A percentile compares a stretch with the other conserved stretches of the same genome.
Evolutionary conservation across 1,140 invertebrate genomes (phyloP).

Genomic region (Drosophila littoralis): DNA sequence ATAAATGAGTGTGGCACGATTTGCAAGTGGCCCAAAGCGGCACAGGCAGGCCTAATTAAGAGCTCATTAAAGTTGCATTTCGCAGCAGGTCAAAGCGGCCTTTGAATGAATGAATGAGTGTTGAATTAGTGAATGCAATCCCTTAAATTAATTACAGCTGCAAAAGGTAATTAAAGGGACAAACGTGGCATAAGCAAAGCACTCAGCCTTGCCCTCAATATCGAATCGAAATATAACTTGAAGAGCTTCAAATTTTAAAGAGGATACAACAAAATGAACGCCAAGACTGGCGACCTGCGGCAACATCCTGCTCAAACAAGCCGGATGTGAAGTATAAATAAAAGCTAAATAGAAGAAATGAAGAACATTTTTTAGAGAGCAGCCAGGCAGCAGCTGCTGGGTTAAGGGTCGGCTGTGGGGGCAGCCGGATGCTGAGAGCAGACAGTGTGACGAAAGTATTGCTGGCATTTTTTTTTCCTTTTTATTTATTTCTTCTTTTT

Average conservation of each 20-base stretch:
- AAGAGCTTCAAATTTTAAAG: slow-evolving; percentile 40
- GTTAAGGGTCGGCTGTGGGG: background rate
- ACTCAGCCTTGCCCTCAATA: background rate
- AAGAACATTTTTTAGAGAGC: slow-evolving; percentile 50
- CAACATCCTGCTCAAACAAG: slow-evolving; percentile 65
- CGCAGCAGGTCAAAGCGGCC: background rate
- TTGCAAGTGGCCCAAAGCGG: slow-evolving; percentile 1
- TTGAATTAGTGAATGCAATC: slow-evolving; percentile 31
- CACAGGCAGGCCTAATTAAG: slow-evolving; percentile 32
- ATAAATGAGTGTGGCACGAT: background rate
- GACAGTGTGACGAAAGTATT: slow-evolving; percentile 32
- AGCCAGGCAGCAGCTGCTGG: slow-evolving; percentile 17
- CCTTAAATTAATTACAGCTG: slow-evolving; percentile 26
- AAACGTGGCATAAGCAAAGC: background rate
- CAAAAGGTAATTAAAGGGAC: background rate
- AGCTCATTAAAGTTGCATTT: slow-evolving; percentile 34
- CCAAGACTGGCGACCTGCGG: slow-evolving; percentile 25
- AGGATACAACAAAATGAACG: background rate
- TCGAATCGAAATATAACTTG: slow-evolving; percentile 21
- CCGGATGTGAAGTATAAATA: slow-evolving; percentile 70
- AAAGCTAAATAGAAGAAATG: slow-evolving; percentile 63
- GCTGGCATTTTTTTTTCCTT: slow-evolving; percentile 11
- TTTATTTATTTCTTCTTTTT: no score
- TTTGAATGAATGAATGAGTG: slow-evolving; percentile 11
- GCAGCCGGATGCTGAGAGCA: slow-evolving; percentile 28